Evolutionary conservation across 2,797 vertebrate species (phyloP), one percentile per base, ranked within the genome.

Genomic region (Gephyroberyx darwinii): DNA sequence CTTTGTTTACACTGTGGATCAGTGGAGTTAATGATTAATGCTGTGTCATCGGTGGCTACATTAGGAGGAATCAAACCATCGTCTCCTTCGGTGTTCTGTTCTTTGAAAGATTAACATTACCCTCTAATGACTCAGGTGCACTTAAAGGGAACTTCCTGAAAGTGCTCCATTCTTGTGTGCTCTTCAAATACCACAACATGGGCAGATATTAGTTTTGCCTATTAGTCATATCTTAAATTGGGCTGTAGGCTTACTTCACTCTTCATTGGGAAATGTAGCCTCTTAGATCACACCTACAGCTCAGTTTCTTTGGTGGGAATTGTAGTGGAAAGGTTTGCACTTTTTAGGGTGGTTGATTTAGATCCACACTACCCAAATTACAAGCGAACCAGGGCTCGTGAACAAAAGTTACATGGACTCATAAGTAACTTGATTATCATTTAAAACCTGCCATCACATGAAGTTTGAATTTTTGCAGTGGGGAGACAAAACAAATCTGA

Each of bases 11-110:
- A 72, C 61, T 31, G 69, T 10, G 58, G 68, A 86, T 83, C 65
- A 80, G 56, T 60, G 16, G 63, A 68, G 63, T 80, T 84, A 31
- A 87, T 81, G 82, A 86, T 83, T 85, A 81, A 81, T 84, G 60
- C 52, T 54, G 2, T 71, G 69, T 71, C 77, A 84, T 83, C 43
- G 66, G 45, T 16, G 56, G 69, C 71, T 77, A 66, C 35, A 80
- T 80, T 79, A 81, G 63, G 84, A 50, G 62, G 57, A 77, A 72
- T 39, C 73, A 60, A 60, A 63, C 43, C 52, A 37, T 77, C 70
- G 51, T 74, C 48, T 61, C 67, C 76, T 73, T 66, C 48, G 63
- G 65, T 58, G 53, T 22, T 6, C 30, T 31, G 41, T 26, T 61
- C 55, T 68, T 19, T 22, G 51, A 58, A 62, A 77, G 50, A 78